phyloP scores from a whole-genome alignment of 2,113 vertebrate genomes.

The Anarhynchus alexandrinus region DNA sequence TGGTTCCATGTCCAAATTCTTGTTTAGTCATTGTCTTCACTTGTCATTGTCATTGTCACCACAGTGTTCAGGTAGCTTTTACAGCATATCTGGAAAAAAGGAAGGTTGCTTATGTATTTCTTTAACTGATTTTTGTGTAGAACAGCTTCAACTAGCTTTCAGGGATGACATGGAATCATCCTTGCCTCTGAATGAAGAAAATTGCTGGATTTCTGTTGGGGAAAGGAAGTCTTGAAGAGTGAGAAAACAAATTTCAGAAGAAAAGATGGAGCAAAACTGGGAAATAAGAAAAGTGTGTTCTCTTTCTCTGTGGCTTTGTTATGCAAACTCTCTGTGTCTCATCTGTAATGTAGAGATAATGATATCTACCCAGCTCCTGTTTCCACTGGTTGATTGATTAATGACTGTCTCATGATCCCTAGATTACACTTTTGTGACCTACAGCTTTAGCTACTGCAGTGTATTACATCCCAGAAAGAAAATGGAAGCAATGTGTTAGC shows the following conservation, averaged over 20 bases:
- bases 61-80: not conserved
- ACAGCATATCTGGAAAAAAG: not conserved
- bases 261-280: not conserved
- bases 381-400: constrained; percentile 46
- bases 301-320: not conserved
- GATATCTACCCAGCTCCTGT: not conserved
- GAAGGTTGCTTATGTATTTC: not conserved
- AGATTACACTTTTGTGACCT: constrained; percentile 21
- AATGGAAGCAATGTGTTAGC: constrained; percentile 7
- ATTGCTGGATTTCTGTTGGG: not conserved
- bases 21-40: not conserved
- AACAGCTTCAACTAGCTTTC: not conserved
- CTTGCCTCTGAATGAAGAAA: not conserved
- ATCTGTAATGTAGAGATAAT: constrained; percentile 29
- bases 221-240: not conserved
- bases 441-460: not conserved
- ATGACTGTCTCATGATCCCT: constrained; percentile 12
- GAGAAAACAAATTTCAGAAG: not conserved
- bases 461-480: not conserved
- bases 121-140: not conserved
- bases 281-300: not conserved
- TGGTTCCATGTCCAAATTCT: not conserved
- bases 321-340: not conserved
- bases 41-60: not conserved
- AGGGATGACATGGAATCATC: not conserved